Percentiles rank a stretch among this genome's conserved stretches.
Evolutionary conservation across 2,797 vertebrate species (phyloP).

Genomic region (Pantherophis vulpinus): DNA sequence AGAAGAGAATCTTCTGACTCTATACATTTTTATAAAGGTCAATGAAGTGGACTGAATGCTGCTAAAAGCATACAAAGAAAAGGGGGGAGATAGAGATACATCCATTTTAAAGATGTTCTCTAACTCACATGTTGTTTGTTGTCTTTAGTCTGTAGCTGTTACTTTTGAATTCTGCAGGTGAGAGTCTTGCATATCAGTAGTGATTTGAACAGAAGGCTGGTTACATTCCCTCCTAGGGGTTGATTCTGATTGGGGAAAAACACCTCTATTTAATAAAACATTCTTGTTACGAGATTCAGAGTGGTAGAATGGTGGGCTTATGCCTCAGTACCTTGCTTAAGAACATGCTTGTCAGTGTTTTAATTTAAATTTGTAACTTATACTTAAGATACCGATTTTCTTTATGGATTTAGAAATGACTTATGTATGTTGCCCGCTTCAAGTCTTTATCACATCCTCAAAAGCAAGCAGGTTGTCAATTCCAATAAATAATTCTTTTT

Average conservation of each 20-base stretch:
- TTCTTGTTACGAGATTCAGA: not conserved
- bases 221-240: not conserved
- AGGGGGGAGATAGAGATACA: not conserved
- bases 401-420: not conserved
- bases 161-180: not conserved
- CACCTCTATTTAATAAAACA: not conserved
- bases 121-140: not conserved
- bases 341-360: not conserved
- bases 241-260: not conserved
- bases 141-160: not conserved
- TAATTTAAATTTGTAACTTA: not conserved
- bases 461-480: not conserved
- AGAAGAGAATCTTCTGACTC: not conserved
- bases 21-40: not conserved
- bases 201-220: not conserved
- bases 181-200: not conserved
- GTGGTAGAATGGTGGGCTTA: not conserved
- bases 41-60: not conserved
- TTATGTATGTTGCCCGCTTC: not conserved
- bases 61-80: not conserved
- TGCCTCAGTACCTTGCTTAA: not conserved
- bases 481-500: conserved; percentile 33
- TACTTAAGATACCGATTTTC: not conserved
- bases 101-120: not conserved
- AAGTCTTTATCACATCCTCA: not conserved